Percentiles rank a stretch among this genome's conserved stretches.
Conservation (phyloP, 1,140 invertebrate genomes). For the Drosophila pandora region DNA sequence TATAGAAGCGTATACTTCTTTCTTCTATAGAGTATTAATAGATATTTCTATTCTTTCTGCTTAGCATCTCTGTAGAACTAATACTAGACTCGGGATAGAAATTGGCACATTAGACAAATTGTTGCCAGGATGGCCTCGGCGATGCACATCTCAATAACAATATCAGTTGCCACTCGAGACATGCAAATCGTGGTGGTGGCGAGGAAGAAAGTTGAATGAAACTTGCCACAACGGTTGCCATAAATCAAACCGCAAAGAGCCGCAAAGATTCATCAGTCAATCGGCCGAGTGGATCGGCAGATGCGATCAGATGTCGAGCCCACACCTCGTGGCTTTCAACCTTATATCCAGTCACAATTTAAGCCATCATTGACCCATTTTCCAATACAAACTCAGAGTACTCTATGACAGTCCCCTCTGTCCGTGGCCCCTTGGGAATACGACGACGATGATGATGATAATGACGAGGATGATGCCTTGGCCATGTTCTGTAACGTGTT, state of each 20-base stretch:
- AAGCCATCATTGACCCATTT: constrained; percentile 82
- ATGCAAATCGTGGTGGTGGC: constrained; percentile 12
- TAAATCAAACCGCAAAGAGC: constrained; percentile 49
- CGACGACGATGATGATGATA: constrained; percentile 14
- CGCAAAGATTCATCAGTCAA: constrained; percentile 64
- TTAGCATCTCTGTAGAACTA: constrained; percentile 14
- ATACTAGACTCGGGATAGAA: constrained; percentile 11
- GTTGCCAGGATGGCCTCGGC: constrained; percentile 34
- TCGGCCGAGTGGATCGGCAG: constrained; percentile 48
- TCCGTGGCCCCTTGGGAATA: constrained; percentile 54
- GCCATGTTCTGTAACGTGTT: constrained; percentile 67
- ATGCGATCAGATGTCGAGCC: constrained; percentile 75
- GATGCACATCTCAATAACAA: constrained; percentile 64
- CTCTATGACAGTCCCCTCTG: constrained; percentile 1
- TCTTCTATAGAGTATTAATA: neutral
- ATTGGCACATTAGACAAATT: constrained; percentile 82
- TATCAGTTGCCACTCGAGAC: constrained; percentile 22
- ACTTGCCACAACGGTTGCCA: constrained; percentile 45
- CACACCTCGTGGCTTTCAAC: constrained; percentile 50
- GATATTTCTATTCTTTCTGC: neutral
- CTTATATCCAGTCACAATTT: constrained; percentile 64
- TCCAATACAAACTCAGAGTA: constrained; percentile 22
- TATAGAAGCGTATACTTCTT: no score
- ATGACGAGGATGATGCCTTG: constrained; percentile 51
- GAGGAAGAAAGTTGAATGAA: constrained; percentile 48